Conservation (phyloP, 2,797 vertebrate genomes). For the Aplochiton taeniatus region DNA sequence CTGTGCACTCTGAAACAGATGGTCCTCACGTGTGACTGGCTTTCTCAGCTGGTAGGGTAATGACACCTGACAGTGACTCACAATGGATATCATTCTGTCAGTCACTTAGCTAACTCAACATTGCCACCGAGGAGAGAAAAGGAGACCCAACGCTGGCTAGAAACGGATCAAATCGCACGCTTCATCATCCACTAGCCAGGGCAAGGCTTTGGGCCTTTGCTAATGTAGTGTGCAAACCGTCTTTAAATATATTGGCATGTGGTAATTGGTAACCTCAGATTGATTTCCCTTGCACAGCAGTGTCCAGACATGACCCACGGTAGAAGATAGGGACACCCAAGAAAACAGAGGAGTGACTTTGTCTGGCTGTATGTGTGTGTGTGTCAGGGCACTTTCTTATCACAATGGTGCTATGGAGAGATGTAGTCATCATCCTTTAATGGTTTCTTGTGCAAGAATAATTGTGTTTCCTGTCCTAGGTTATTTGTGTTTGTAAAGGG, state of each 20-base stretch:
- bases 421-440: too few species aligned
- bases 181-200: slow-evolving; percentile 19
- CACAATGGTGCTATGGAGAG: not conserved
- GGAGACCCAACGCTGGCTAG: not conserved
- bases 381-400: not conserved
- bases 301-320: not conserved
- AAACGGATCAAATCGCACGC: slow-evolving; percentile 15
- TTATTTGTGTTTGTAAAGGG: too few species aligned
- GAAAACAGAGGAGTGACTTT: not conserved
- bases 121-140: slow-evolving; percentile 25
- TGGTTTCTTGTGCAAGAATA: too few species aligned
- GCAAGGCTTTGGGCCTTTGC: slow-evolving; percentile 22
- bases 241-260: slow-evolving; percentile 44
- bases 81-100: slow-evolving; percentile 47
- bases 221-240: slow-evolving; percentile 45
- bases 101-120: slow-evolving; percentile 61
- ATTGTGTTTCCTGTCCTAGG: too few species aligned
- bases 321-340: not conserved
- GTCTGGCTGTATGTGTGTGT: slow-evolving; percentile 5
- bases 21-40: slow-evolving; percentile 34
- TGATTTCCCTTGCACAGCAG: slow-evolving; percentile 23
- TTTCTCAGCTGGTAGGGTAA: slow-evolving; percentile 39
- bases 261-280: slow-evolving; percentile 31
- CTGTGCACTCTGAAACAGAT: slow-evolving; percentile 38
- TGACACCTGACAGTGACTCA: slow-evolving; percentile 52